Conservation (phyloP, 2,888 invertebrate species). For the Protophormia terraenovae region DNA sequence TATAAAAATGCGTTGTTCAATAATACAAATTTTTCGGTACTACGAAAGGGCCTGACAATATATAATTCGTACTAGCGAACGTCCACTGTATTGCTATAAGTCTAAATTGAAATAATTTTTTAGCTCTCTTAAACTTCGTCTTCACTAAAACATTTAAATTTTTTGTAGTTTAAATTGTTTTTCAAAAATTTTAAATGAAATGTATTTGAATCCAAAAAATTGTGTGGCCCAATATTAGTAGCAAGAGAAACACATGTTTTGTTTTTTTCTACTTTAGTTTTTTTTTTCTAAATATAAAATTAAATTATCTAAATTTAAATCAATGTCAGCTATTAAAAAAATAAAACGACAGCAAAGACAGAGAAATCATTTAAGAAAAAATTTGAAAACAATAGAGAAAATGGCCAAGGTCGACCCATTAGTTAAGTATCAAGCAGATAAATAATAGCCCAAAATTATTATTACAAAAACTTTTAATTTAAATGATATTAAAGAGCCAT, state of each 20-base stretch:
- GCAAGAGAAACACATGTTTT: not conserved
- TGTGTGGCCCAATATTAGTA: not conserved
- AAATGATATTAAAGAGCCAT: no score
- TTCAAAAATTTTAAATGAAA: not conserved
- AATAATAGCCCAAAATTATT: not conserved
- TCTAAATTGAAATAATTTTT: no score
- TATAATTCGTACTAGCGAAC: no score
- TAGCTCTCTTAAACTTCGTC: no score
- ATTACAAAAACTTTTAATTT: no score
- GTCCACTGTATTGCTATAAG: no score
- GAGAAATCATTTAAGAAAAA: not conserved
- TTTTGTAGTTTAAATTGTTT: not conserved
- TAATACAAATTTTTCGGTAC: no score
- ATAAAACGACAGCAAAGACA: not conserved
- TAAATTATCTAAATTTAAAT: slow-evolving; percentile 7
- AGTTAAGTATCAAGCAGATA: not conserved
- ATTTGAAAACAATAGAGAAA: not conserved
- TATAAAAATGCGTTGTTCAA: no score
- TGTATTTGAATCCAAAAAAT: not conserved
- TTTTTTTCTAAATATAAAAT: not conserved
- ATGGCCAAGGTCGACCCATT: not conserved
- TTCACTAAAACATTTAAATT: no score
- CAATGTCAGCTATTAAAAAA: slow-evolving; percentile 9
- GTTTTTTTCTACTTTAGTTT: not conserved
- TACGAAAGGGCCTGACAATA: no score